Percentiles rank a stretch among this genome's conserved stretches.
Conservation (phyloP, 1,140 invertebrate genomes). For the Ceratitis capitata region DNA sequence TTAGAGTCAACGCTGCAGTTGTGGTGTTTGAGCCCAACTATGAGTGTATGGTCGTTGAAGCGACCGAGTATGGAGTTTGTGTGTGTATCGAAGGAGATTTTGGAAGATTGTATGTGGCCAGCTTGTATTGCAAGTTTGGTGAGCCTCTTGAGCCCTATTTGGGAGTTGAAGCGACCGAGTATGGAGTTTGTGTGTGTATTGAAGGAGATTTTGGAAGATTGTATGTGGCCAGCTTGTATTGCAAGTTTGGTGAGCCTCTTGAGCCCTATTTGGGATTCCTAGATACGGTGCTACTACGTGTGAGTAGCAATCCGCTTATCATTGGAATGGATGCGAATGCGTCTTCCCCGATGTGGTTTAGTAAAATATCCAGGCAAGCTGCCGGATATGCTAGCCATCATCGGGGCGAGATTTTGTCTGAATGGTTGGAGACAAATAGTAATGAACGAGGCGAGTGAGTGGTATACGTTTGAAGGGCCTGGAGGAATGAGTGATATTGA, state of each 20-base stretch:
- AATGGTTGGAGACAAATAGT: background rate
- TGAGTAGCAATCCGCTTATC: constrained; percentile 30
- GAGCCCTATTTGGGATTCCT: constrained; percentile 39
- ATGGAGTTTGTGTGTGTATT: no score
- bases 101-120: no score
- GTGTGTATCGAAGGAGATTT: no score
- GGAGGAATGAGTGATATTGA: constrained; percentile 6
- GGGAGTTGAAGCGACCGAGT: no score
- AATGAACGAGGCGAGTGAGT: constrained; percentile 41
- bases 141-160: no score
- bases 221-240: no score
- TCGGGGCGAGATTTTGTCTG: background rate
- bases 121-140: no score
- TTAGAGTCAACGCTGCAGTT: no score
- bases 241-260: constrained; percentile 39
- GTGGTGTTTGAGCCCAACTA: no score
- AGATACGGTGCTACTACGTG: constrained; percentile 24
- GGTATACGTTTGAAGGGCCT: constrained; percentile 38
- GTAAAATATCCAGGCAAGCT: constrained; percentile 4
- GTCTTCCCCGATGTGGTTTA: constrained; percentile 35
- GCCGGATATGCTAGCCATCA: background rate
- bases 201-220: no score
- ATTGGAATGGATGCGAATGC: constrained; percentile 39
- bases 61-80: no score
- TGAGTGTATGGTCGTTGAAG: no score